Base-by-base conservation (phyloP, 2,797 vertebrate species). In the Adelosebastes latens region DNA sequence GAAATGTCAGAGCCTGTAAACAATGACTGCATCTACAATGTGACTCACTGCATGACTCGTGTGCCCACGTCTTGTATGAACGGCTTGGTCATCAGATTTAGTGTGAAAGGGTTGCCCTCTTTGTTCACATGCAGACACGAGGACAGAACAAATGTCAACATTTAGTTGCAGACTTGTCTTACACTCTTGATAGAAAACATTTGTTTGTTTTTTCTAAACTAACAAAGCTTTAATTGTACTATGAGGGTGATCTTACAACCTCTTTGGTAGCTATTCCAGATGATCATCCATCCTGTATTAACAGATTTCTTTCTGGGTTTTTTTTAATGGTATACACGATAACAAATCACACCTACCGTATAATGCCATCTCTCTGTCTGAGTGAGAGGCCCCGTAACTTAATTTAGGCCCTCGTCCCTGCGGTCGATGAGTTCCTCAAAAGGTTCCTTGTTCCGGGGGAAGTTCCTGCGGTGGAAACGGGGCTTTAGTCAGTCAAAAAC, bases 41-140 rank as follows among this genome's bases (percentile, higher is more conserved):
- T 71, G 42, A 75, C 66, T 75, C 65, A 65, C 32, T 68, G 63
- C 22, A 20, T 64, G 69, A 68, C 52, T 53, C 12, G 5, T 64
- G 27, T 75, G 16, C 25, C 6, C 58, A 55, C 3, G 5, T 64
- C 42, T 69, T 34, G 18, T 49, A 49, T 49, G 20, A 75, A 68
- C 11, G 53, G 8, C 52, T 53, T 39, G n/a, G 34, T 63, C 70
- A 63, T 68, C 74, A 53, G 49, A 46, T 81, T 25, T 63, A 8
- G 16, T 13, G 31, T 61, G n/a, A 24, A 66, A 61, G 20, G 9
- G 53, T 5, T 63, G 22, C 25, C 61, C 61, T 61, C n/a, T 24
- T 36, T 36, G 32, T 36, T 22, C 11, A 36, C 20, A 14, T 61
- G 18, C 59, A 61, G 27, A 31, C 59, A 20, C 5, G 29, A 32